Evolutionary conservation across 2,113 vertebrate genomes (phyloP), one percentile per base, ranked within the genome.

Genomic region (Campylomormyrus tamandua): DNA sequence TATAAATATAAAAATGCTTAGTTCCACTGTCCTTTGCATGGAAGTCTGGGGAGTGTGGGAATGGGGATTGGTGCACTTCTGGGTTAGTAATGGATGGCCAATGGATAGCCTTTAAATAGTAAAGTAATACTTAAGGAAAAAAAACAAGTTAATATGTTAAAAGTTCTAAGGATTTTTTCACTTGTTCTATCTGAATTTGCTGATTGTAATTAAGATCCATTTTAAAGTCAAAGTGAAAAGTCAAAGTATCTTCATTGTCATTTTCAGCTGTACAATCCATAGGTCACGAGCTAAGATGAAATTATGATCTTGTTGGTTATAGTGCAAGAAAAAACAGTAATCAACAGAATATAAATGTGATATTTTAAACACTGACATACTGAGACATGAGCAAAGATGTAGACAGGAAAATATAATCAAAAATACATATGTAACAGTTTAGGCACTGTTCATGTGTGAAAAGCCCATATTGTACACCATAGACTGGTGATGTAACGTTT

Each of bases 171-270:
- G 27, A 52, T 11, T 24, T 2, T 88, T 91, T 93, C 92, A 99
- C 98, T 94, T 99, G 98, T 90, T 98, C 98, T 42, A 99, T 98
- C 94, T 99, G 98, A 94, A 99, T 97, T 0, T 97, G 97, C 89
- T 99, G 98, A 86, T 99, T 99, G 90, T 98, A 98, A 94, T 99
- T 99, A 83, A 99, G 97, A 95, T 99, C 98, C 98, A 98, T 99
- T 24, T n/a, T 58, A 58, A 56, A 5, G 17, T n/a, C 56, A 58
- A 58, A 58, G 21, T 24, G 2, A 58, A 62, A 62, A 24, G 24
- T 62, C 7, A 62, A 62, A 62, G 24, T n/a, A 62, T 62, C 24
- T 62, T 62, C 7, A n/a, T 3, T 62, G 58, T n/a, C 24, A 9
- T 62, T 62, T 62, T 62, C 24, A 62, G 58, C 7, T 62, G 24